These are phyloP conservation scores for Scaeva pyrastri DNA, from an alignment of 2,888 invertebrate genomes.

Conservation along the genomic window DNA sequence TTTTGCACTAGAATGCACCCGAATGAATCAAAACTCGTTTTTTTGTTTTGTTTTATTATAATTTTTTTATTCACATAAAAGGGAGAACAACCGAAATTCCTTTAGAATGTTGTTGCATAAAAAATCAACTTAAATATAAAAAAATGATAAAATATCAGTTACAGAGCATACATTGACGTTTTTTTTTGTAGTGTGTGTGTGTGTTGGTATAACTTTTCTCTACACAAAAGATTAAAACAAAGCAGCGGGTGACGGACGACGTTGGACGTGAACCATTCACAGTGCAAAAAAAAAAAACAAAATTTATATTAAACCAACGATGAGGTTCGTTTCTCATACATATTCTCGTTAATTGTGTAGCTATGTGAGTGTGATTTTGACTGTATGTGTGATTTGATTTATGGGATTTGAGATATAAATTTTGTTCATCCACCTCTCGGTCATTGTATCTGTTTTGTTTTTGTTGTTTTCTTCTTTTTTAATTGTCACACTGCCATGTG, in stretches of 20 bases:
- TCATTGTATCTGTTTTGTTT: constrained; percentile 66
- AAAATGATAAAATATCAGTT: constrained; percentile 60
- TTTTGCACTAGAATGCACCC: constrained; percentile 49
- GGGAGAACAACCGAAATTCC: constrained; percentile 21
- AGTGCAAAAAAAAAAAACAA: background rate
- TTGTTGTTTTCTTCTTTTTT: constrained; percentile 1
- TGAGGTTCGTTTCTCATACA: constrained; percentile 2
- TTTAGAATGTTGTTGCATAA: constrained; percentile 6
- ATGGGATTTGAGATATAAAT: constrained; percentile 23
- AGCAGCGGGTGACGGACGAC: constrained; percentile 8
- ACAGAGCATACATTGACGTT: constrained; percentile 53
- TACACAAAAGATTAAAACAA: constrained; percentile 34
- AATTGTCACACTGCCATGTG: constrained; percentile 60
- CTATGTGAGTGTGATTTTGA: too few relatives aligned
- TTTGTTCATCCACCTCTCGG: constrained; percentile 40
- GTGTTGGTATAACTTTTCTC: constrained; percentile 26
- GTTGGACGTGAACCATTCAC: background rate
- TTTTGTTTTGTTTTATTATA: background rate
- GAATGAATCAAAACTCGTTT: constrained; percentile 49
- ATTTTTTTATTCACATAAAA: background rate
- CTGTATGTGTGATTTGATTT: constrained; percentile 3
- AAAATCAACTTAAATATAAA: constrained; percentile 21
- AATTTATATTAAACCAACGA: background rate
- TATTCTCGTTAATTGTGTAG: too few relatives aligned
- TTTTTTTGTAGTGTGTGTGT: constrained; percentile 38